These are phyloP conservation scores for Triplophysa bombifrons DNA, from an alignment of 2,797 vertebrate genomes.

Conservation along the genomic window DNA sequence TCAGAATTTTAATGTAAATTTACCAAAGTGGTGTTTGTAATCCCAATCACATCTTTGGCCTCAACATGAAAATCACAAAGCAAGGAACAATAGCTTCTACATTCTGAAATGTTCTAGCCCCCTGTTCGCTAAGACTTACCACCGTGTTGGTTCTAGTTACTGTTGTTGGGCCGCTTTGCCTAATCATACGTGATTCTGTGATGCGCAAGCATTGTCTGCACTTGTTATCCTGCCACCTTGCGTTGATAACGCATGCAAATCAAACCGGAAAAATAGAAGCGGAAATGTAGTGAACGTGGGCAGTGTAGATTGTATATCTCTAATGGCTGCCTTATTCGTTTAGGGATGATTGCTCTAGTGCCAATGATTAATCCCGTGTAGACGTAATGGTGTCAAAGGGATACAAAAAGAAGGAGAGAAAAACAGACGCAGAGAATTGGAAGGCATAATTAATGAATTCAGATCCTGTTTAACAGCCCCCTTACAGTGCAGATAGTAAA, in stretches of 20 bases:
- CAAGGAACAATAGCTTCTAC: conserved; percentile 68
- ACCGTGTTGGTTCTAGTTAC: conserved; percentile 74
- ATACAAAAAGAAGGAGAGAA: conserved; percentile 58
- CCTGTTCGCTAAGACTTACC: conserved; percentile 63
- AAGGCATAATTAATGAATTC: conserved; percentile 72
- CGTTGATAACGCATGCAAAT: conserved; percentile 72
- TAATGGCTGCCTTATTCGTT: conserved; percentile 69
- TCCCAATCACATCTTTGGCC: conserved; percentile 65
- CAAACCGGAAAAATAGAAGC: conserved; percentile 56
- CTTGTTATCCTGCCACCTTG: conserved; percentile 69
- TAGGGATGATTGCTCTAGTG: conserved; percentile 69
- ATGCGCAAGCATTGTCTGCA: conserved; percentile 75
- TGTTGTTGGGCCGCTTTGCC: conserved; percentile 73
- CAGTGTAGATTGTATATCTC: conserved; percentile 60
- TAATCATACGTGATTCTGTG: conserved; percentile 80
- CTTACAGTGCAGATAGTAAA: conserved; percentile 66
- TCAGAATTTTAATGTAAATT: conserved; percentile 9
- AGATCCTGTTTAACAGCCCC: conserved; percentile 65
- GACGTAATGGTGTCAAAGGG: conserved; percentile 66
- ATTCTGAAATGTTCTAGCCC: conserved; percentile 67
- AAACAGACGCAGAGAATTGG: conserved; percentile 62
- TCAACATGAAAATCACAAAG: conserved; percentile 72
- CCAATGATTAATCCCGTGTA: conserved; percentile 70
- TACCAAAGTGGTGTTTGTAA: conserved; percentile 64
- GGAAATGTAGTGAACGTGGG: conserved; percentile 61